Conservation (phyloP, 2,113 vertebrate species). For the Prietella phreatophila region DNA sequence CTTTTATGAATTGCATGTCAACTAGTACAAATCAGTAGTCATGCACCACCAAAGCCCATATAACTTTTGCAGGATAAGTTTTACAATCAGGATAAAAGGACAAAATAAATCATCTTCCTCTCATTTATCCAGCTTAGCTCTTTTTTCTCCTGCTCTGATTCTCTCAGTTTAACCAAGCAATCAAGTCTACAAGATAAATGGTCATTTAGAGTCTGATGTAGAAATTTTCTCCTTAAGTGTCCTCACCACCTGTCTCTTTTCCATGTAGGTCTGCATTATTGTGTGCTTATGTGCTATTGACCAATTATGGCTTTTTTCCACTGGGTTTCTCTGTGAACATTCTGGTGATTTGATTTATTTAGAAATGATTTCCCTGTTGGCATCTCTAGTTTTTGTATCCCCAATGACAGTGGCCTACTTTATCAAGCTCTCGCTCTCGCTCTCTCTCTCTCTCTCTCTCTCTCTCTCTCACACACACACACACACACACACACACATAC, state of each 20-base stretch:
- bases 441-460: background rate
- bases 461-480: conserved; percentile 5
- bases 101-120: background rate
- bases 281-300: conserved; percentile 39
- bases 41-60: background rate
- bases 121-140: background rate
- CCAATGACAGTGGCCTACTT: conserved; percentile 46
- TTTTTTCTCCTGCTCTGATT: background rate
- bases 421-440: background rate
- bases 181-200: background rate
- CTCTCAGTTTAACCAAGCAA: background rate
- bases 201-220: background rate
- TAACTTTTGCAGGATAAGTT: background rate
- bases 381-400: conserved; percentile 58
- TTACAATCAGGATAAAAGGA: background rate
- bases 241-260: background rate
- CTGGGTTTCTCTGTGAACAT: conserved; percentile 54
- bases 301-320: conserved; percentile 59
- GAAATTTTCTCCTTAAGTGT: background rate
- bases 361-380: conserved; percentile 79
- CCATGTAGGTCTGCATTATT: conserved; percentile 1
- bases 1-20: background rate
- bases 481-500: background rate
- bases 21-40: background rate
- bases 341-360: conserved; percentile 75